Base-by-base conservation (phyloP, 2,797 vertebrate genomes). In the Eutrigla gurnardus region DNA sequence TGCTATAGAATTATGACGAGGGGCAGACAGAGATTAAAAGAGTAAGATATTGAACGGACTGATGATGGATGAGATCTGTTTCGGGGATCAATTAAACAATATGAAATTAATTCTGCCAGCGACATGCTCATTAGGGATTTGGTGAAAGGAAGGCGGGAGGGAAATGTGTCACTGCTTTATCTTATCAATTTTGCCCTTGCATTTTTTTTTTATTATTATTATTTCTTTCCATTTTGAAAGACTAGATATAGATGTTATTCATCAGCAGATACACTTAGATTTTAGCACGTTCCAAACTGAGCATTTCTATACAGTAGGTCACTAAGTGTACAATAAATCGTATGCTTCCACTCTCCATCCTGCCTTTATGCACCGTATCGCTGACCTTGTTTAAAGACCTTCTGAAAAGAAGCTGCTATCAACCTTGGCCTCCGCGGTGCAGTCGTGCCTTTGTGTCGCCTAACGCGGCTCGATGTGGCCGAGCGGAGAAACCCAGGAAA, bases 61-160 rank as follows among this genome's bases (percentile, higher is more conserved):
- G 77, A 83, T 94, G 89, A 95, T 94, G 92, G 92, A 96, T 95
- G 93, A 87, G 86, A 59, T 61, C 88, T 92, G 91, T 90, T 91
- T 87, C 25, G 77, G 88, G 84, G 92, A 95, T 94, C 93, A 94
- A 87, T 95, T 93, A 93, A 93, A 94, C 88, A 92, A 90, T 93
- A 92, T 89, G 78, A 91, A 91, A 94, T 94, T 81, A 93, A 94
- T 94, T 93, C 88, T 90, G 92, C 89, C 87, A 80, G 85, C 69
- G 89, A 94, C 93, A 94, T 89, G 88, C 91, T 95, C 94, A 94
- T 95, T 94, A 94, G 90, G 72, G 91, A 91, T 47, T 60, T 74
- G 75, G 79, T 82, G 84, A 85, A 91, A 82, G 77, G 79, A 79
- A 75, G 40, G 79, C 73, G 78, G 77, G 67, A 73, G 77, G 62